Evolutionary conservation across 2,888 invertebrate species (phyloP).

Genomic region (Rutpela maculata): DNA sequence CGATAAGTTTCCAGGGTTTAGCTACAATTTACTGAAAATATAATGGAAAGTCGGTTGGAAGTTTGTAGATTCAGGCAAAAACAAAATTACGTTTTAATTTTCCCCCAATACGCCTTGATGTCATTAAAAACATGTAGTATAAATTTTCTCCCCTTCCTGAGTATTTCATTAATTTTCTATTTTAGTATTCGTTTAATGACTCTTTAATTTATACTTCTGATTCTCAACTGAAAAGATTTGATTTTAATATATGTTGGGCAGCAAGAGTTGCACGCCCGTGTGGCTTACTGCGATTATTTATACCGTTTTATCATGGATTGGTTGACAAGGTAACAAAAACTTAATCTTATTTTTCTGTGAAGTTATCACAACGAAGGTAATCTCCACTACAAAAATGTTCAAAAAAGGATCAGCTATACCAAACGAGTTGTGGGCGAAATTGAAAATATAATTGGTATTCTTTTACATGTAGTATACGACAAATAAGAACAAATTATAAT

Average conservation of each 20-base stretch:
- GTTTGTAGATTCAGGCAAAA: constrained; percentile 59
- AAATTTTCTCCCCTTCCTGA: constrained; percentile 48
- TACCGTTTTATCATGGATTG: too few relatives aligned
- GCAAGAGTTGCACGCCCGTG: too few relatives aligned
- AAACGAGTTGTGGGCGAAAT: too few relatives aligned
- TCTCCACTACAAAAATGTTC: too few relatives aligned
- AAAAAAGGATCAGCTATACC: too few relatives aligned
- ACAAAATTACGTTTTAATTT: constrained; percentile 66
- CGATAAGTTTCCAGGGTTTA: constrained; percentile 39
- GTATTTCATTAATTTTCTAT: constrained; percentile 38
- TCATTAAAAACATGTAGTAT: constrained; percentile 60
- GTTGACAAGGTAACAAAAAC: too few relatives aligned
- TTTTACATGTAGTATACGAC: too few relatives aligned
- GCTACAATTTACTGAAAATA: constrained; percentile 55
- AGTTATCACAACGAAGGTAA: too few relatives aligned
- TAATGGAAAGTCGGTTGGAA: constrained; percentile 52
- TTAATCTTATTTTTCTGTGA: too few relatives aligned
- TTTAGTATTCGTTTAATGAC: constrained; percentile 34
- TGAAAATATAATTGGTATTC: too few relatives aligned
- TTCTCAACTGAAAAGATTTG: background rate
- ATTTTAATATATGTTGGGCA: background rate
- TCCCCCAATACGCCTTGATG: constrained; percentile 63
- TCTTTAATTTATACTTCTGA: constrained; percentile 26
- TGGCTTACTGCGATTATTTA: too few relatives aligned
- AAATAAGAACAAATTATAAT: too few relatives aligned